Percentiles rank a stretch among this genome's conserved stretches.
Conservation (phyloP, 2,113 vertebrate genomes). For the Leucopsar rothschildi region DNA sequence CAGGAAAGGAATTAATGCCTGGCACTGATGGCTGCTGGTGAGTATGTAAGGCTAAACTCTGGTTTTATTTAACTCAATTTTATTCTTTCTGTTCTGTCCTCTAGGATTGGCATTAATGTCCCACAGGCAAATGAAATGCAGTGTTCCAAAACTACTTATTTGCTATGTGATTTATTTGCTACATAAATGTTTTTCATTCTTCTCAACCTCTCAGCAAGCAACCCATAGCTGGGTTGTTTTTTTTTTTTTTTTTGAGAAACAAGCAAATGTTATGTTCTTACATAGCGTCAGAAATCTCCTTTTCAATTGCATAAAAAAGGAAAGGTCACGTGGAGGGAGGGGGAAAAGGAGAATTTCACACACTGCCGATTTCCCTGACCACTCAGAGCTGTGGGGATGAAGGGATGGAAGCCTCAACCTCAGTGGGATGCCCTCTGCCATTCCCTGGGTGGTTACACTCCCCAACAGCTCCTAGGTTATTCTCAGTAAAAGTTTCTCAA, state of each 20-base stretch:
- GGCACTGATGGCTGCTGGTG: constrained; percentile 32
- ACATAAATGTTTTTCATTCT: not conserved
- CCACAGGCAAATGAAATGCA: constrained; percentile 14
- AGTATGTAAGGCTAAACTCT: constrained; percentile 38
- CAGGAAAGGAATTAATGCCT: constrained; percentile 49
- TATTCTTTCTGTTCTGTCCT: constrained; percentile 29
- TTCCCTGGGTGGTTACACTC: not conserved
- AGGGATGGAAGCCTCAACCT: not conserved
- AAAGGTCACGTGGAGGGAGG: not conserved
- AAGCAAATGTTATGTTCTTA: not conserved
- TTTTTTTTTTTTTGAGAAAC: not conserved
- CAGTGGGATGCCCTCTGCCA: not conserved
- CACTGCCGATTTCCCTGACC: not conserved
- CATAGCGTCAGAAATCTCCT: not conserved
- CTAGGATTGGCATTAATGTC: constrained; percentile 9
- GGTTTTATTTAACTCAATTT: constrained; percentile 44
- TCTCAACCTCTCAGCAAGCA: not conserved
- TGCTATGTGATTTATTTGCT: constrained; percentile 26
- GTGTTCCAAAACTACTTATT: constrained; percentile 18
- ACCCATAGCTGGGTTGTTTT: no score
- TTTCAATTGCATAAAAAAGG: not conserved
- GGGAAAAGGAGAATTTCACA: not conserved
- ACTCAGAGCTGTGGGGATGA: not conserved
- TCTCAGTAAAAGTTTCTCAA: not conserved
- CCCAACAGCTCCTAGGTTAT: not conserved